Base-by-base conservation (phyloP, 1,140 invertebrate species). In the Calephelis virginiensis region DNA sequence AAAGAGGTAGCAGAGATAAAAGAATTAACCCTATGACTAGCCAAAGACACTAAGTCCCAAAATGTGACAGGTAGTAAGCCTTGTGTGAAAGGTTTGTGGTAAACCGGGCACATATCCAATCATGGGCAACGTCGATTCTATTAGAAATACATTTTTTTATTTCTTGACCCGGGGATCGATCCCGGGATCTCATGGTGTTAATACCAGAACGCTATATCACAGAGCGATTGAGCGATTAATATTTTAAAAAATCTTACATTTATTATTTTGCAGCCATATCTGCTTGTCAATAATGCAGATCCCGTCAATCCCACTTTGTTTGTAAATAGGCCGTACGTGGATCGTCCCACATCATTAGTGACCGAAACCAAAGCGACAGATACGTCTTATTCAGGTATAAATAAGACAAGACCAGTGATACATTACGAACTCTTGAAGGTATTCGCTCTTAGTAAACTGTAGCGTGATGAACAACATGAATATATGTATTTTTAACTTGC, bases 361-460 rank as follows among this genome's bases (percentile, higher is more conserved):
- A 64, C 72, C 75, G 69, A 73, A 79, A 78, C 63, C 61, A 47
- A 65, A 66, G 60, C 69, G 79, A 83, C 76, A 77, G 72, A 68
- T 70, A 83, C 76, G 81, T 83, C 82, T 85, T 80, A 79, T 77
- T 85, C 82, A 80, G 68, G 53, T 70, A 85, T 80, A 82, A 84
- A 84, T 73, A 81, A 81, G 79, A 81, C 78, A 75, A 68, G 61
- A 48, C 69, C 73, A 72, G 79, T 85, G 77, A 85, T 82, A 85
- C 82, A 85, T 85, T 85, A 82, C 53, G 53, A 59, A 28, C 53
- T 28, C 53, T 59, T 59, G 65, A 43, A 61, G 43, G 28, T 66
- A 59, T 59, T 59, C 53, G 37, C 28, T 59, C 28, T 59, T 59
- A 59, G 53, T 28, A 11, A 40, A 61, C 56, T 37, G 65, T 38